These are phyloP conservation scores for Panzeria rudis DNA, from an alignment of 2,888 invertebrate genomes.

Conservation along the genomic window DNA sequence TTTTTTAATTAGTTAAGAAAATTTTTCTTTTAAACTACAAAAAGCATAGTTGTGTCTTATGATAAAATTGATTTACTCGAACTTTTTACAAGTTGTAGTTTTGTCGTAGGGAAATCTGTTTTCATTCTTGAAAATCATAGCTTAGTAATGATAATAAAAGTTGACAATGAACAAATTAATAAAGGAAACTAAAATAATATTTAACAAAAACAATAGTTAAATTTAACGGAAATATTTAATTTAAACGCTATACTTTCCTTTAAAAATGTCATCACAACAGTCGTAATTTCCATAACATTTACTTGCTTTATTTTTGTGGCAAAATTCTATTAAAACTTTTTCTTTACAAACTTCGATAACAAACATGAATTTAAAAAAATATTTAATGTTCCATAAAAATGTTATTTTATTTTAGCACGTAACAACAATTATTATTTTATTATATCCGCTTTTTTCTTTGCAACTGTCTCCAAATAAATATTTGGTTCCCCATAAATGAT, in stretches of 20 bases:
- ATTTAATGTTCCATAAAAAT: conserved; percentile 28
- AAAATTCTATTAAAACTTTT: conserved; percentile 35
- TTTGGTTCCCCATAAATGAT: background rate
- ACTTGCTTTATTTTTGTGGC: too few relatives aligned
- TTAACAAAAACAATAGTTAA: background rate
- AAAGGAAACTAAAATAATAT: too few relatives aligned
- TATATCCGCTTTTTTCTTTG: background rate
- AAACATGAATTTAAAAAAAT: background rate
- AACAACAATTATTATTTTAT: conserved; percentile 37
- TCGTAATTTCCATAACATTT: background rate
- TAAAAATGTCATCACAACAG: background rate
- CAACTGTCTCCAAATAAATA: conserved; percentile 18
- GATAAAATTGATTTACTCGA: too few relatives aligned
- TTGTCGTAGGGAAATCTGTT: too few relatives aligned
- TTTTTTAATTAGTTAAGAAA: too few relatives aligned
- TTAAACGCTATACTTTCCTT: background rate
- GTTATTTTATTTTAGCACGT: conserved; percentile 55
- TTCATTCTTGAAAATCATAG: too few relatives aligned
- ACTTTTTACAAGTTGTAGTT: too few relatives aligned
- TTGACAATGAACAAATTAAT: too few relatives aligned
- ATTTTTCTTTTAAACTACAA: too few relatives aligned
- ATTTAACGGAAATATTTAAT: background rate
- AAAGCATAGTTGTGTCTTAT: too few relatives aligned
- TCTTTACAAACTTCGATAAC: background rate
- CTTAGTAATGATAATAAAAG: too few relatives aligned